phyloP scores from a whole-genome alignment of 2,797 vertebrate species.

The Choloepus didactylus region DNA sequence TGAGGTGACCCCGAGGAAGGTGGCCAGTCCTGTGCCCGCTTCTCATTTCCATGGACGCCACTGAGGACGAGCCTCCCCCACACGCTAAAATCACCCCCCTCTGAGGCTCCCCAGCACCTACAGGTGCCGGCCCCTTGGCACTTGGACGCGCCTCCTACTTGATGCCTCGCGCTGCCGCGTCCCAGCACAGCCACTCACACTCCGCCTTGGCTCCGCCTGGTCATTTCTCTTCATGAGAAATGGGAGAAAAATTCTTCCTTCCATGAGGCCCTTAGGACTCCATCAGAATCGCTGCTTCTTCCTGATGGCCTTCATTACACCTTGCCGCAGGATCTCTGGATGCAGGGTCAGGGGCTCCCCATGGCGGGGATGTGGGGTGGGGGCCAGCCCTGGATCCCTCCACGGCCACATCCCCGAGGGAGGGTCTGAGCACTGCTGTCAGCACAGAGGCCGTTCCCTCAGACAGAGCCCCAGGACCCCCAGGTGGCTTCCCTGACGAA shows the following conservation, averaged over 20 bases:
- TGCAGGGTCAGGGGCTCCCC: background rate
- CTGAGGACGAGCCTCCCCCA: background rate
- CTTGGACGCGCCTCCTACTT: background rate
- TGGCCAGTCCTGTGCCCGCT: background rate
- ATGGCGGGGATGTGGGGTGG: background rate
- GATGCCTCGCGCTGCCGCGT: background rate
- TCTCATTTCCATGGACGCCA: too few species aligned
- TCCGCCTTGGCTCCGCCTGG: background rate
- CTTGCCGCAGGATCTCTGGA: background rate
- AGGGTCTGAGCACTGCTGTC: background rate
- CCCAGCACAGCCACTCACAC: background rate
- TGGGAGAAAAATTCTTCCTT: background rate
- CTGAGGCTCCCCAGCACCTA: rapidly evolving
- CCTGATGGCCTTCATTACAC: background rate
- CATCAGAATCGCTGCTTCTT: background rate
- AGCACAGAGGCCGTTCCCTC: too few species aligned
- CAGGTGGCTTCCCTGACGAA: too few species aligned
- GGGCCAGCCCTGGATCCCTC: background rate
- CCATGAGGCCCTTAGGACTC: background rate
- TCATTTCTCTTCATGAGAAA: background rate
- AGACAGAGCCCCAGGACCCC: background rate
- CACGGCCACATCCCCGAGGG: background rate
- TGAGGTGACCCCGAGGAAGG: background rate
- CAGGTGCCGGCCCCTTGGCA: background rate
- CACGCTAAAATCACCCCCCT: background rate